Conservation (phyloP, 2,113 vertebrate genomes). For the Pelecanoides urinatrix region DNA sequence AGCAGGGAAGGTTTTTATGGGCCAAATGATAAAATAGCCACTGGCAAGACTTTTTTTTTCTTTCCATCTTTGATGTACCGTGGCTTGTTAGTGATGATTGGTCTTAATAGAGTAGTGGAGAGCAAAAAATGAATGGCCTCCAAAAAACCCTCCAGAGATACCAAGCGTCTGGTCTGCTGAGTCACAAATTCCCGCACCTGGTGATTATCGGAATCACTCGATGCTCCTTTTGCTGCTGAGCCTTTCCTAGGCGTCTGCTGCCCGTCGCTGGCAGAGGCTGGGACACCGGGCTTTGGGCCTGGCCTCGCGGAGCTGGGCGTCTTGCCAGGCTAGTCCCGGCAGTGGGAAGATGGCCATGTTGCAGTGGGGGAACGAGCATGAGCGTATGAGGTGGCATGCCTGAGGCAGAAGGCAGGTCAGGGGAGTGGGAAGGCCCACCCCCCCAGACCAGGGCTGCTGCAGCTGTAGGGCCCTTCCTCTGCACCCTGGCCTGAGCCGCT, state of each 20-base stretch:
- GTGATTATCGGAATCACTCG: background rate
- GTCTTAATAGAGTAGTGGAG: background rate
- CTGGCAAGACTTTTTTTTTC: background rate
- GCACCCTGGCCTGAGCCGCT: fast-evolving
- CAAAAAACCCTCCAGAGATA: background rate
- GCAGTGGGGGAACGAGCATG: fast-evolving
- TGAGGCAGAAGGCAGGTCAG: background rate
- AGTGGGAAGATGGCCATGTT: background rate
- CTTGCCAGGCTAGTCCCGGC: background rate
- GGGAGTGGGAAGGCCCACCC: background rate
- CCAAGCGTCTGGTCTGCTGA: fast-evolving
- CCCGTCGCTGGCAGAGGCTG: fast-evolving
- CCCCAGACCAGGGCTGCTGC: background rate
- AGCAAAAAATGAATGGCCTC: background rate
- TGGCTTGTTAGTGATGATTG: background rate
- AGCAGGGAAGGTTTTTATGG: background rate
- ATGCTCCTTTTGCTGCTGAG: background rate
- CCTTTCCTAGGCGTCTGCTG: background rate
- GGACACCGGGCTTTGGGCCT: background rate
- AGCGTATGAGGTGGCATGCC: fast-evolving
- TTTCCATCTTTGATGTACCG: background rate
- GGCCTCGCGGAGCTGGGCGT: fast-evolving
- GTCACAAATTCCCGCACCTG: background rate
- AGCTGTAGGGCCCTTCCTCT: background rate
- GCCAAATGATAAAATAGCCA: background rate